These are phyloP conservation scores for Nemurella pictetii DNA, from an alignment of 2,888 invertebrate species.

Conservation along the genomic window DNA sequence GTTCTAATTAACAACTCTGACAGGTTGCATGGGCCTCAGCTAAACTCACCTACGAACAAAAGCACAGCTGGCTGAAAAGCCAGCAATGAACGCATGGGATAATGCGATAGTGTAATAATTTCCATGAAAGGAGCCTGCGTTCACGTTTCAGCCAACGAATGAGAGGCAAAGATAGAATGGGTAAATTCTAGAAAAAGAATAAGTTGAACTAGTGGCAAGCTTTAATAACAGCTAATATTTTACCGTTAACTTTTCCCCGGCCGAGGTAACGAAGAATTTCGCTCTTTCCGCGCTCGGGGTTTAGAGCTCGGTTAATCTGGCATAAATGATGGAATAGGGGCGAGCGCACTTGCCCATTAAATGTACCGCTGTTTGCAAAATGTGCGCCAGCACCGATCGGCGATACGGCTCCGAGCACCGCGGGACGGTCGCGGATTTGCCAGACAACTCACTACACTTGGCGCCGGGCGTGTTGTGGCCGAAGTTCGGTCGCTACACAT, in stretches of 20 bases:
- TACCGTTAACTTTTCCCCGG: neutral
- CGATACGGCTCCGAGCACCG: neutral
- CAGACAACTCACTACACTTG: neutral
- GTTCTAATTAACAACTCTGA: neutral
- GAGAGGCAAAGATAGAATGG: neutral
- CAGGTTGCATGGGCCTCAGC: neutral
- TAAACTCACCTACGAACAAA: neutral
- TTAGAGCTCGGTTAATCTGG: neutral
- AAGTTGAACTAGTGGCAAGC: neutral
- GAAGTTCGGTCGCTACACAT: neutral
- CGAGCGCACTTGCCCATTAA: neutral
- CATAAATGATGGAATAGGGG: neutral
- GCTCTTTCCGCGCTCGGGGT: neutral
- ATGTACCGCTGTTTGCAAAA: neutral
- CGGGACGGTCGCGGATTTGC: no score
- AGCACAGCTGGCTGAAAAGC: neutral
- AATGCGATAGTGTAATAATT: neutral
- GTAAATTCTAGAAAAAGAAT: neutral
- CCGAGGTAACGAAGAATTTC: neutral
- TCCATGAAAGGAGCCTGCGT: neutral
- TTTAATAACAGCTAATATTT: neutral
- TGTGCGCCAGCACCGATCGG: neutral
- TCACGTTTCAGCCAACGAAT: neutral
- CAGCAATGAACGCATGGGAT: neutral
- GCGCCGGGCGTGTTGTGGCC: neutral